Evolutionary conservation across 2,888 invertebrate species (phyloP).

Genomic region (Spilarctia lutea): DNA sequence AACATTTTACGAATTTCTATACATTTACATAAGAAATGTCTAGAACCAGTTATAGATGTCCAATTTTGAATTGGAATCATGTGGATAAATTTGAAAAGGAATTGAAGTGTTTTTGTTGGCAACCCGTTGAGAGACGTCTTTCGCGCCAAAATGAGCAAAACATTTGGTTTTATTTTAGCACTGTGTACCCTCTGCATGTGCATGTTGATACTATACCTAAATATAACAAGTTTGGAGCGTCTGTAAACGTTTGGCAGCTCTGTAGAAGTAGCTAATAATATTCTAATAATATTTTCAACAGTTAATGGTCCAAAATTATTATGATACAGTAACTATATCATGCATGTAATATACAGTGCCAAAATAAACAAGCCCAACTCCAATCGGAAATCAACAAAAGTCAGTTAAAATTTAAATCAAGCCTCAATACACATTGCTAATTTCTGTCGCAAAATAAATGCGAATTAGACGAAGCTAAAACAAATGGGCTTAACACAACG

Average conservation of each 20-base stretch:
- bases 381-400: constrained; percentile 29
- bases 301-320: constrained; percentile 20
- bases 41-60: constrained; percentile 19
- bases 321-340: constrained; percentile 36
- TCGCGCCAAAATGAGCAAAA: constrained; percentile 60
- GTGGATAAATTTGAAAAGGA: constrained; percentile 17
- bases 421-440: constrained; percentile 4
- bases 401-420: constrained; percentile 18
- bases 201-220: not conserved
- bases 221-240: not conserved
- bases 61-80: constrained; percentile 20
- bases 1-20: constrained; percentile 11
- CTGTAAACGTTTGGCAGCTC: constrained; percentile 12
- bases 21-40: constrained; percentile 18
- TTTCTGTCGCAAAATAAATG: not conserved
- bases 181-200: constrained; percentile 51
- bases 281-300: constrained; percentile 16
- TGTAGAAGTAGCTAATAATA: constrained; percentile 30
- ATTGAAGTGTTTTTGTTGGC: constrained; percentile 56
- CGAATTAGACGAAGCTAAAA: not conserved
- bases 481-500: not conserved
- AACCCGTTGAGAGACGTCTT: constrained; percentile 70
- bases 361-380: constrained; percentile 42
- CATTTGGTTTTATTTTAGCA: constrained; percentile 63
- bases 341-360: constrained; percentile 51